Percentiles rank a stretch among this genome's conserved stretches.
These are phyloP conservation scores for Gambusia yucatana DNA, from an alignment of 2,797 vertebrate genomes.

Conservation along the genomic window DNA sequence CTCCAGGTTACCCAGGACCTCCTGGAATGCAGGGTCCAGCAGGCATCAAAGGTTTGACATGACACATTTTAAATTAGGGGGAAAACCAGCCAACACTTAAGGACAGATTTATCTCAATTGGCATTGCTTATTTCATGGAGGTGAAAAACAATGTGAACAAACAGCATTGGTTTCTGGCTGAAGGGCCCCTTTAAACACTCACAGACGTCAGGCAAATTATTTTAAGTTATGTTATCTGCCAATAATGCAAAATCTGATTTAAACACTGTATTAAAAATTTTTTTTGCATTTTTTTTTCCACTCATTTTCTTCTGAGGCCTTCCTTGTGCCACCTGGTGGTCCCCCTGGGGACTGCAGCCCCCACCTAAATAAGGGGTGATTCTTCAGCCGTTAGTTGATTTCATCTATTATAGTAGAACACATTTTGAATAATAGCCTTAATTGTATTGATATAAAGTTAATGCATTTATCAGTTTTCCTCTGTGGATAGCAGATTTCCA, in stretches of 20 bases:
- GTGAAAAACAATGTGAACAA: not conserved
- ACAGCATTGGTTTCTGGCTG: too few relatives aligned
- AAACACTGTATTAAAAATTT: too few relatives aligned
- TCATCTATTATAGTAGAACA: not conserved
- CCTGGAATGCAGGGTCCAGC: conserved; percentile 75
- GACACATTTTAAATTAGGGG: not conserved
- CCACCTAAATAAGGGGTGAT: not conserved
- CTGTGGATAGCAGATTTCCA: too few relatives aligned
- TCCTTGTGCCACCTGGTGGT: too few relatives aligned
- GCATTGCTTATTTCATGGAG: not conserved
- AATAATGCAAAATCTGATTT: too few relatives aligned
- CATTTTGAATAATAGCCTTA: not conserved
- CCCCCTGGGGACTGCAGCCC: too few relatives aligned
- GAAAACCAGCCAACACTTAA: not conserved
- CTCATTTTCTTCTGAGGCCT: too few relatives aligned
- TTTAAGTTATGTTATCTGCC: too few relatives aligned
- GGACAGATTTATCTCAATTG: not conserved
- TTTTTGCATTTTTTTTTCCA: too few relatives aligned
- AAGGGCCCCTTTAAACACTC: too few relatives aligned
- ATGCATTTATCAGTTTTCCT: too few relatives aligned
- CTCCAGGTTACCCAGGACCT: conserved; percentile 79
- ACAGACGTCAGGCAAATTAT: too few relatives aligned
- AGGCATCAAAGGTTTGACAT: conserved; percentile 80
- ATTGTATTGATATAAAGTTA: not conserved
- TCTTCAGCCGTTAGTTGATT: not conserved